Evolutionary conservation across 2,113 vertebrate species (phyloP).

Genomic region (Petaurus breviceps): DNA sequence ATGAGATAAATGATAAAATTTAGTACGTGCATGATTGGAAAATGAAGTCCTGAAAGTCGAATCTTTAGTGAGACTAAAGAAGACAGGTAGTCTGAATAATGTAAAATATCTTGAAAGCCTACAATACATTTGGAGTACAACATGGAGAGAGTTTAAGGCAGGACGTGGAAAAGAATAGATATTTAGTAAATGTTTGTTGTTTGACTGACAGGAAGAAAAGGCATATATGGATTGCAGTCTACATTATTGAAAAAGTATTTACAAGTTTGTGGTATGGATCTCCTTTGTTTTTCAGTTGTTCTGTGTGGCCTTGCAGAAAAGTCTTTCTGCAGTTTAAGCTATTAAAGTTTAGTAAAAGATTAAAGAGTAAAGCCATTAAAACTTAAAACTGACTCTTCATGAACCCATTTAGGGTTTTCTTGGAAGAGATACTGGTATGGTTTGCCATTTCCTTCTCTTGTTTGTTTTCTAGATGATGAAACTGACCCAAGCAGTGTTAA

Average conservation of each 20-base stretch:
- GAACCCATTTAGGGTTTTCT: too few relatives aligned
- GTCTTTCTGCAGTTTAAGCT: too few relatives aligned
- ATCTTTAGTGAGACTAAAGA: neutral
- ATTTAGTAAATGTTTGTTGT: neutral
- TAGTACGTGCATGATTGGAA: neutral
- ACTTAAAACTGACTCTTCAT: too few relatives aligned
- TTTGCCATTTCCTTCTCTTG: too few relatives aligned
- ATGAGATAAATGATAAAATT: neutral
- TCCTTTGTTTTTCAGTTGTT: neutral
- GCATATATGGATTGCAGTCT: neutral
- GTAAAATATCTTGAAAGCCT: neutral
- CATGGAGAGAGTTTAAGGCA: neutral
- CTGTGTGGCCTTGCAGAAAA: too few relatives aligned
- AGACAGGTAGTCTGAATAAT: neutral
- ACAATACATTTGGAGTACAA: neutral
- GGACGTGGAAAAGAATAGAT: neutral
- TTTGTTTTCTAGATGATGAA: too few relatives aligned
- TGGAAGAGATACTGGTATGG: too few relatives aligned
- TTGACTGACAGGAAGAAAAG: neutral
- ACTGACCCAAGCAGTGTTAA: too few relatives aligned
- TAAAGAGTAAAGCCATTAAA: too few relatives aligned
- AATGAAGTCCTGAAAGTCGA: neutral
- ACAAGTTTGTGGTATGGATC: neutral
- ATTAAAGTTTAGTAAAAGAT: too few relatives aligned
- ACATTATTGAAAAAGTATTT: neutral